Evolutionary conservation across 1,140 invertebrate genomes (phyloP).

Genomic region (Leptestheria dahalacensis): DNA sequence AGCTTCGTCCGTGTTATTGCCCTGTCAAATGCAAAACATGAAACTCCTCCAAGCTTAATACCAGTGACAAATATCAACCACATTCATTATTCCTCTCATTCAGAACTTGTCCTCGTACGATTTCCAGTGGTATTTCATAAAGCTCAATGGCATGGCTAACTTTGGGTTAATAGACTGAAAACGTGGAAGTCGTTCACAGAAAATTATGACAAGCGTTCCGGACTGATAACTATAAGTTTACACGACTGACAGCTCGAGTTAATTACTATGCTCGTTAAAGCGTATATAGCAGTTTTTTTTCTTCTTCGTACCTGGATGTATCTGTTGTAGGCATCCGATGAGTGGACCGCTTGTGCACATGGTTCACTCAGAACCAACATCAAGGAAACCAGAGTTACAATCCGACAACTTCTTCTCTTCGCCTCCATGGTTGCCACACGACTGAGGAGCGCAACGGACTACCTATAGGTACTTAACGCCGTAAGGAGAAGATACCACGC

Average conservation of each 20-base stretch:
- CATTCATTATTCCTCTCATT: too few species aligned
- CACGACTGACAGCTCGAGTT: neutral
- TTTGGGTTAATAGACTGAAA: too few species aligned
- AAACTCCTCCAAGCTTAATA: too few species aligned
- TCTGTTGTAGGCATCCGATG: neutral
- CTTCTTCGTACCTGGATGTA: neutral
- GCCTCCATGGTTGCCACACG: neutral
- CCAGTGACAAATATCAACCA: slow-evolving; percentile 16
- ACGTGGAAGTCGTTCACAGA: neutral
- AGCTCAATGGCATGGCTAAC: neutral
- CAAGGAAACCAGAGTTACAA: neutral
- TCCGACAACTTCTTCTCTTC: neutral
- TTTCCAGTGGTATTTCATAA: neutral
- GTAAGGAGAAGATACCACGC: too few species aligned
- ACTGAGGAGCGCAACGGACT: neutral
- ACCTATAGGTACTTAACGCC: neutral
- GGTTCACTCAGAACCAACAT: neutral
- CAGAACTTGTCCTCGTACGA: too few species aligned
- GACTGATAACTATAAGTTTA: neutral
- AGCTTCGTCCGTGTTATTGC: slow-evolving; percentile 46
- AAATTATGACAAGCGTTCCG: neutral
- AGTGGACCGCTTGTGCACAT: neutral
- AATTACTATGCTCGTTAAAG: neutral
- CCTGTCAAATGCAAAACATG: slow-evolving; percentile 30
- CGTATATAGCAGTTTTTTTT: too few species aligned